Evolutionary conservation across 2,113 vertebrate genomes (phyloP).

Genomic region (Saccopteryx leptura): DNA sequence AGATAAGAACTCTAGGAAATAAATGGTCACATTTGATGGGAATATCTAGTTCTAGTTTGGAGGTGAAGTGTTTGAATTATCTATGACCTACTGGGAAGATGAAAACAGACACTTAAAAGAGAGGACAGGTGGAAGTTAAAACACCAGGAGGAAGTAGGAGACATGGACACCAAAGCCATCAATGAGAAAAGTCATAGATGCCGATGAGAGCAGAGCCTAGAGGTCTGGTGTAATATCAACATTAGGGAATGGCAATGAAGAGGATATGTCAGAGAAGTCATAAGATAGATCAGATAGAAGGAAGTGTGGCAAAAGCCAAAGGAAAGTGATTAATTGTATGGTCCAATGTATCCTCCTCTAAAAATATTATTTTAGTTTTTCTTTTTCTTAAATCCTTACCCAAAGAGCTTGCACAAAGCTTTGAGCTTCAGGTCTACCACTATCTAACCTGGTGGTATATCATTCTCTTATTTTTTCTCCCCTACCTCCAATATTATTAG

Average conservation of each 20-base stretch:
- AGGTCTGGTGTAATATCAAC: not conserved
- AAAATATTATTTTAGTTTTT: not conserved
- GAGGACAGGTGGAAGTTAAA: not conserved
- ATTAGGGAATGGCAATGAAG: not conserved
- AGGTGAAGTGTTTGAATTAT: not conserved
- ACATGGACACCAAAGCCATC: not conserved
- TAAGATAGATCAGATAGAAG: not conserved
- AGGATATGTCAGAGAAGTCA: not conserved
- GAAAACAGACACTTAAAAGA: not conserved
- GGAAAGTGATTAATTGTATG: not conserved
- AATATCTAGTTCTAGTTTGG: not conserved
- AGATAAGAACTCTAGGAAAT: not conserved
- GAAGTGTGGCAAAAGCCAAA: not conserved
- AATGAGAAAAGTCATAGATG: not conserved
- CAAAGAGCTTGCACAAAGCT: not conserved
- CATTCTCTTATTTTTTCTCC: not conserved
- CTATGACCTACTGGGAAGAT: not conserved
- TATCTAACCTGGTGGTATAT: not conserved
- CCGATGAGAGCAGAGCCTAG: not conserved
- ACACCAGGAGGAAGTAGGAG: not conserved
- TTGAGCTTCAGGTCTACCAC: not conserved
- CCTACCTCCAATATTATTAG: not conserved
- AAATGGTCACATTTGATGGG: not conserved
- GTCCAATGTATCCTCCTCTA: not conserved
- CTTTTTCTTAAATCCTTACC: not conserved